Evolutionary conservation across 2,888 invertebrate genomes (phyloP).

Genomic region (Cataglyphis rosenhaueri): DNA sequence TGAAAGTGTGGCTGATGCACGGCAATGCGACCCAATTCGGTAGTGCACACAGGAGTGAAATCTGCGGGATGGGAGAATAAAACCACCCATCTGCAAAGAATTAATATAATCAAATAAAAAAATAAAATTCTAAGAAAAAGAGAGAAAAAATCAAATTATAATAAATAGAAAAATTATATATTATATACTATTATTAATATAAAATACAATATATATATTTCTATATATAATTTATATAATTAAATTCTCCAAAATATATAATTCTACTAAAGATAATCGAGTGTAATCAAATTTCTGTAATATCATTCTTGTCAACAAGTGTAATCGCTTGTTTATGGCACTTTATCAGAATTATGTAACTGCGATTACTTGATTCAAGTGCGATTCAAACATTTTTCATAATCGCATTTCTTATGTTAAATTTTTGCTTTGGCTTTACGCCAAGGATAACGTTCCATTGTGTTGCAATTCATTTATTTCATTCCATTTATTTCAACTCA

Average conservation of each 20-base stretch:
- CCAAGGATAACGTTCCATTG: slow-evolving; percentile 44
- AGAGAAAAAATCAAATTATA: background rate
- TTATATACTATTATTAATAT: background rate
- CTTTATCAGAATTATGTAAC: slow-evolving; percentile 35
- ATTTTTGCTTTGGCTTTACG: slow-evolving; percentile 28
- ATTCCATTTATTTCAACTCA: slow-evolving; percentile 53
- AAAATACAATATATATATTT: background rate
- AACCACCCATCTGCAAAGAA: slow-evolving; percentile 91
- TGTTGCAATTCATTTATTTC: slow-evolving; percentile 55
- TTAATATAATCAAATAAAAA: background rate
- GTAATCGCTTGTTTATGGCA: slow-evolving; percentile 14
- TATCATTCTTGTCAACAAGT: background rate
- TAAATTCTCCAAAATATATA: too few relatives aligned
- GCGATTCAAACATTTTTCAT: slow-evolving; percentile 12
- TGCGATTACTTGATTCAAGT: background rate
- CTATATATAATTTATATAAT: background rate
- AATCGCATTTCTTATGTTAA: slow-evolving; percentile 8
- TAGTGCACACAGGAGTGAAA: slow-evolving; percentile 96
- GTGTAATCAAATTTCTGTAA: background rate
- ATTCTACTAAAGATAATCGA: background rate
- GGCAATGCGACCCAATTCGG: slow-evolving; percentile 92
- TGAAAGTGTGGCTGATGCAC: slow-evolving; percentile 90
- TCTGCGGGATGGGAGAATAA: slow-evolving; percentile 96
- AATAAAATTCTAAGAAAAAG: background rate
- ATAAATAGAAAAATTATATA: background rate